Base-by-base conservation (phyloP, 1,140 invertebrate species). In the Elysia chlorotica region DNA sequence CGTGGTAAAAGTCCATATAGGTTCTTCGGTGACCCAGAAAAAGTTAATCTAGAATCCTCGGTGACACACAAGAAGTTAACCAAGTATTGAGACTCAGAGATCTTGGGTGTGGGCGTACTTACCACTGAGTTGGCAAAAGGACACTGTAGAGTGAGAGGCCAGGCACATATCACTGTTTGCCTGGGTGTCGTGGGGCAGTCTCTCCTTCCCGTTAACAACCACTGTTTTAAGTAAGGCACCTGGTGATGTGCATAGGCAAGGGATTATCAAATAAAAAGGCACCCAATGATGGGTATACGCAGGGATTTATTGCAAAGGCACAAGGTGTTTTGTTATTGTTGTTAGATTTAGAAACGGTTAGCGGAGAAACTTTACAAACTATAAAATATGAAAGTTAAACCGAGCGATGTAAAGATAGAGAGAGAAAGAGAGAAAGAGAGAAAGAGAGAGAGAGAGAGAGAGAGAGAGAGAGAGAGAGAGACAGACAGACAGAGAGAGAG, bases 221-320 rank as follows among this genome's bases (percentile, higher is more conserved):
- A 5, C 19, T 5, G 74, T 75, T 31, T 66, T 66, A n/a, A 75
- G 68, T 21, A 75, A 31, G 0, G 54, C 68, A 10, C 68, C 74
- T 36, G 53, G 2, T 21, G 25, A 6, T 6, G 6, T 19, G 28
- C 14, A 17, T 21, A 59, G 28, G 25, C 6, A 59, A 59, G 25
- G 10, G n/a, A 59, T 25, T 59, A 21, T 59, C 25, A 59, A 17
- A 21, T 6, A 17, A 10, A 25, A 17, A 59, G 10, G 56, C n/a
- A 10, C n/a, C n/a, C 10, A 48, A n/a, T 14, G n/a, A 48, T 48
- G n/a, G 41, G 41, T 48, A 10, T n/a, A n/a, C 10, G n/a, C n/a
- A 48, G 41, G 41, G 10, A n/a, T 10, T n/a, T 48, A n/a, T 48
- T 48, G 10, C 41, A 10, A 14, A n/a, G n/a, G 10, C n/a, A 48